A percentile compares a stretch with the other conserved stretches of the same genome.
Conservation (phyloP, 2,797 vertebrate genomes). For the Neosilurus mollespiculum region DNA sequence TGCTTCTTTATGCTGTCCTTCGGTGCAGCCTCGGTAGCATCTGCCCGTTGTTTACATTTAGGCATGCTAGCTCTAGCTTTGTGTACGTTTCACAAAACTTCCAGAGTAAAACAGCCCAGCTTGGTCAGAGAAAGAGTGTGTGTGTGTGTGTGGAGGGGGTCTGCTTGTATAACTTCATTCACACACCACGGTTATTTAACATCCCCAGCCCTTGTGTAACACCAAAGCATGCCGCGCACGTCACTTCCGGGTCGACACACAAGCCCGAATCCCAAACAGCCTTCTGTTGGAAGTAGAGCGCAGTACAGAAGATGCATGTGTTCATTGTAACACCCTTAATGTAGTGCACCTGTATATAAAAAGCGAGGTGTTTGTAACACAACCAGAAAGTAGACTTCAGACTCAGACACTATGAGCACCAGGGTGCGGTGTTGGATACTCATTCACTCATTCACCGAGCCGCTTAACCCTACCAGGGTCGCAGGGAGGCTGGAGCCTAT, state of each 20-base stretch:
- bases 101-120: background rate
- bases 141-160: conserved; percentile 7
- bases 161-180: conserved; percentile 34
- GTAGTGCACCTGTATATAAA: background rate
- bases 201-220: conserved; percentile 65
- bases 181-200: conserved; percentile 60
- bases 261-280: too few species aligned
- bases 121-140: background rate
- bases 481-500: too few species aligned
- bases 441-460: too few species aligned
- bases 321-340: background rate
- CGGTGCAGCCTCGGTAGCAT: background rate
- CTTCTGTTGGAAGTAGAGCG: background rate
- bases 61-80: conserved; percentile 64
- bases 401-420: conserved; percentile 9
- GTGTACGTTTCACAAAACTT: background rate
- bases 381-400: background rate
- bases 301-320: background rate
- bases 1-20: conserved; percentile 70
- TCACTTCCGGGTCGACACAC: conserved; percentile 64
- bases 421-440: conserved; percentile 38
- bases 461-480: too few species aligned
- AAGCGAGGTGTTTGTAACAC: background rate
- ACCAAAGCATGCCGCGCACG: conserved; percentile 37
- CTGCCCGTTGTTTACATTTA: conserved; percentile 61